Evolutionary conservation across 2,113 vertebrate genomes (phyloP).

Genomic region (Butorides virescens): DNA sequence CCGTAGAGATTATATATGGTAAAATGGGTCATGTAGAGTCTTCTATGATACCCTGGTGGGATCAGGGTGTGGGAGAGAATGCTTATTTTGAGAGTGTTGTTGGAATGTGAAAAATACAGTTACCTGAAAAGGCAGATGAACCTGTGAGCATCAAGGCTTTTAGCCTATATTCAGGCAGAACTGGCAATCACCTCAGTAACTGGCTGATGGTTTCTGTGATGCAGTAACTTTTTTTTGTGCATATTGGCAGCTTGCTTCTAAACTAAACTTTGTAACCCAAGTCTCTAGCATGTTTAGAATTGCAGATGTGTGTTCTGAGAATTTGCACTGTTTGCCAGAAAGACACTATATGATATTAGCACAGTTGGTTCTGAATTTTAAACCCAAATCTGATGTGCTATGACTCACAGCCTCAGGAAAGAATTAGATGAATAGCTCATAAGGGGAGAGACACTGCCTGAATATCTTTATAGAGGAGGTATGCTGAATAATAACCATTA

Average conservation of each 20-base stretch:
- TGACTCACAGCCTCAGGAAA: constrained; percentile 63
- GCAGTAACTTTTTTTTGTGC: background rate
- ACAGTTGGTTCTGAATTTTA: constrained; percentile 67
- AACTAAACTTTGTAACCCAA: constrained; percentile 34
- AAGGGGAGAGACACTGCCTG: constrained; percentile 30
- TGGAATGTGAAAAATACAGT: background rate
- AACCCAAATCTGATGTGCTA: constrained; percentile 59
- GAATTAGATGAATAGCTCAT: constrained; percentile 62
- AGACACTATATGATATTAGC: constrained; percentile 65
- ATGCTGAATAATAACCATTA: constrained; percentile 57
- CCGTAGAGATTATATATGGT: background rate
- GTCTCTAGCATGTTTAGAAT: constrained; percentile 43
- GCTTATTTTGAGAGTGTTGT: background rate
- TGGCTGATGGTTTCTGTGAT: background rate
- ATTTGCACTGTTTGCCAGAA: constrained; percentile 63
- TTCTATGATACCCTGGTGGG: background rate
- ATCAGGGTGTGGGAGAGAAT: background rate
- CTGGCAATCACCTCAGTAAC: background rate
- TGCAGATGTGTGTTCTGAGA: constrained; percentile 63
- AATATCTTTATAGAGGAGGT: constrained; percentile 47
- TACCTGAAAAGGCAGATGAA: background rate
- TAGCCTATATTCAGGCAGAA: background rate
- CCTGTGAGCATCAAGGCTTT: background rate
- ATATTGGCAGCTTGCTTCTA: background rate
- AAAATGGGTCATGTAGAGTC: background rate